Evolutionary conservation across 2,113 vertebrate genomes (phyloP).

Genomic region (Chaenocephalus aceratus): DNA sequence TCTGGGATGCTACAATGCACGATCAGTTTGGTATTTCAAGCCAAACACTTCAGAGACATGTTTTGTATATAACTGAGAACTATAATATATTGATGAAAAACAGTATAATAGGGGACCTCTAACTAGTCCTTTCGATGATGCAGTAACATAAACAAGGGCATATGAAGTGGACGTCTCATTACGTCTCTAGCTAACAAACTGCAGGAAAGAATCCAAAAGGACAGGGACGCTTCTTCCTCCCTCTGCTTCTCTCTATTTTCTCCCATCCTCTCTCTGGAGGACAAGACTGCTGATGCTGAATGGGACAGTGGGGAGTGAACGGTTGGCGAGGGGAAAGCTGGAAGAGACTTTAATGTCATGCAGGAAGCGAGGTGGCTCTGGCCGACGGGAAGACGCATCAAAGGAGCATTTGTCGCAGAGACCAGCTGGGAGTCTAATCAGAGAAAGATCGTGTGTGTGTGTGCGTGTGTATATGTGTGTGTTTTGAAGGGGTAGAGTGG

Average conservation of each 20-base stretch:
- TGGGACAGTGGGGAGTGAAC: constrained; percentile 56
- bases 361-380: constrained; percentile 66
- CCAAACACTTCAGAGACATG: too few relatives aligned
- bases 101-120: too few relatives aligned
- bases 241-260: constrained; percentile 4
- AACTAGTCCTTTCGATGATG: neutral
- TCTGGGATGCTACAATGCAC: too few relatives aligned
- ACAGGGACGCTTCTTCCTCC: constrained; percentile 14
- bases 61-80: too few relatives aligned
- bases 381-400: constrained; percentile 77
- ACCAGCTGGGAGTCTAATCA: constrained; percentile 79
- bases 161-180: constrained; percentile 42
- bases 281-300: constrained; percentile 49
- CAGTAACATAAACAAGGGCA: constrained; percentile 11
- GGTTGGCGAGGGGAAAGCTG: constrained; percentile 38
- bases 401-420: constrained; percentile 79
- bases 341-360: constrained; percentile 72
- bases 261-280: constrained; percentile 50
- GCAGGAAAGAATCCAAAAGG: constrained; percentile 33
- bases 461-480: constrained; percentile 7
- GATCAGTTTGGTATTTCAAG: too few relatives aligned
- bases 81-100: too few relatives aligned
- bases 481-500: constrained; percentile 56
- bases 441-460: constrained; percentile 42
- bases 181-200: constrained; percentile 9